Conservation (phyloP, 2,113 vertebrate species). For the Cryptotis parvus region DNA sequence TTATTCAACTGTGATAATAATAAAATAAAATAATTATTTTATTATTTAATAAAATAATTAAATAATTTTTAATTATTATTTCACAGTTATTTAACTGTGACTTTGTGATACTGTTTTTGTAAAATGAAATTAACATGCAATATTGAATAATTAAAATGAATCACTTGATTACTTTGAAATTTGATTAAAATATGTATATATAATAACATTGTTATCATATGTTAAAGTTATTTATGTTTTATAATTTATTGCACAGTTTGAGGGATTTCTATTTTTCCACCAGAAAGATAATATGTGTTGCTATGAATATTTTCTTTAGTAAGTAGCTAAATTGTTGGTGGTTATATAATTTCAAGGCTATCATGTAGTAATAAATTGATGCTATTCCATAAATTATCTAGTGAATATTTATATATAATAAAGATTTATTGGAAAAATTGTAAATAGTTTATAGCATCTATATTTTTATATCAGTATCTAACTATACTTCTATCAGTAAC, state of each 20-base stretch:
- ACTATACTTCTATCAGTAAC: background rate
- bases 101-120: background rate
- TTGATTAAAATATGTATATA: slow-evolving; percentile 34
- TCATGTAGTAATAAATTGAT: background rate
- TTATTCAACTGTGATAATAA: too few species aligned
- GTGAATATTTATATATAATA: background rate
- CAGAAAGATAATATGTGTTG: background rate
- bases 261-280: slow-evolving; percentile 47
- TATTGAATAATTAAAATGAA: slow-evolving; percentile 44
- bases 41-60: too few species aligned
- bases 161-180: background rate
- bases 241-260: background rate
- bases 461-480: background rate
- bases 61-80: background rate
- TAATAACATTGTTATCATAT: background rate
- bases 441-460: background rate
- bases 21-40: too few species aligned
- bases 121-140: background rate
- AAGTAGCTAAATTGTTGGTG: background rate
- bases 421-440: slow-evolving; percentile 15
- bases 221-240: background rate
- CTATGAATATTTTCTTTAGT: background rate
- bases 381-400: too few species aligned
- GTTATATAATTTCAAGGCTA: slow-evolving; percentile 22
- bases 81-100: background rate